phyloP scores from a whole-genome alignment of 1,140 invertebrate species.

The Babylonia areolata region DNA sequence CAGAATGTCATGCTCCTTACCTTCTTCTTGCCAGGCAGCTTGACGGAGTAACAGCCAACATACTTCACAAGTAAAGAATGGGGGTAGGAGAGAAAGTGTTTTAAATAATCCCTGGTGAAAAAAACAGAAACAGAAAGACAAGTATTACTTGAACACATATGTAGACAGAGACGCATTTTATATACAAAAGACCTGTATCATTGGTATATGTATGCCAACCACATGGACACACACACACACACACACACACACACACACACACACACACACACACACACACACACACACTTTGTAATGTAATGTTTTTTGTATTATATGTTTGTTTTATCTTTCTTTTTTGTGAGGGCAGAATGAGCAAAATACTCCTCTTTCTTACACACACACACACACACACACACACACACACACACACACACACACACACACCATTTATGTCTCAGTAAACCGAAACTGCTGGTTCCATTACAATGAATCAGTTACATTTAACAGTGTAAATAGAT shows the following conservation, averaged over 20 bases:
- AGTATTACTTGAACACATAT: background rate
- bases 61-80: constrained; percentile 65
- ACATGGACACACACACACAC: background rate
- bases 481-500: no score
- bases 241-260: background rate
- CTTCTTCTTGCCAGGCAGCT: constrained; percentile 52
- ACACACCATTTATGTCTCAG: no score
- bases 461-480: no score
- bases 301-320: no score
- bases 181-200: background rate
- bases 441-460: no score
- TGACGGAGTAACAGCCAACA: constrained; percentile 59
- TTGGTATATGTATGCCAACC: background rate
- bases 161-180: background rate
- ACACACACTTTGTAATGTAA: no score
- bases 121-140: background rate
- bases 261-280: background rate
- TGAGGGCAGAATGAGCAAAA: background rate
- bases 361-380: background rate
- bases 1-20: no score
- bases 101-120: constrained; percentile 57
- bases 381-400: background rate
- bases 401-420: background rate
- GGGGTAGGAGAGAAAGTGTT: constrained; percentile 60
- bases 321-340: no score